Base-by-base conservation (phyloP, 2,888 invertebrate genomes). In the Athetis lepigone region DNA sequence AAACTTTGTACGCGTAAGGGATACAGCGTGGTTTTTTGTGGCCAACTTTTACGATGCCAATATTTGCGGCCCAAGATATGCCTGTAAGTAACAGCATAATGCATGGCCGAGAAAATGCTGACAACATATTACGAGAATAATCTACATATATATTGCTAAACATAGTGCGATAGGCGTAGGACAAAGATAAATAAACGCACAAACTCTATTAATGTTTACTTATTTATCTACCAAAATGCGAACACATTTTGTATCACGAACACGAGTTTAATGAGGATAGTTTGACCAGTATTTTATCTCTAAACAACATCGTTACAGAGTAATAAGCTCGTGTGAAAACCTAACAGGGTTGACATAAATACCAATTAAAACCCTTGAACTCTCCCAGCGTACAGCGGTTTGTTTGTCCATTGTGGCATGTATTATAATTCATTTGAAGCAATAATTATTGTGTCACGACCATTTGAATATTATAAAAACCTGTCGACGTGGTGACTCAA, bases 21-120 rank as follows among this genome's bases (percentile, higher is more conserved):
- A 89, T 86, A 85, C 82, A 83, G 67, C 71, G 68, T 64, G 67
- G 81, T 84, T 88, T 87, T 88, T 88, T 82, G 82, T 70, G 82
- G 73, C 69, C 75, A 72, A 75, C 66, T 82, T 87, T 86, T 86
- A 87, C 83, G 77, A 84, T 66, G 67, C 70, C 77, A 76, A 84
- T 84, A 83, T 85, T 85, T 79, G 74, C 68, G 80, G 74, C 62
- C 65, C 71, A 67, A 80, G 70, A 81, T 75, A 75, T 75, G 74
- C 75, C 81, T 79, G 80, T 79, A 81, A 83, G 87, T 85, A 83
- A 86, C 80, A 81, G 80, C 61, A 72, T 71, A 77, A 78, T 77
- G 74, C 79, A 73, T 64, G 69, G 37, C 63, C 45, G 52, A 63
- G 68, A 71, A 80, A 81, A 74, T 50, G 77, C 73, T 68, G 68